These are phyloP conservation scores for Ceratosolen fusciceps DNA, from an alignment of 1,140 invertebrate species.

Conservation along the genomic window DNA sequence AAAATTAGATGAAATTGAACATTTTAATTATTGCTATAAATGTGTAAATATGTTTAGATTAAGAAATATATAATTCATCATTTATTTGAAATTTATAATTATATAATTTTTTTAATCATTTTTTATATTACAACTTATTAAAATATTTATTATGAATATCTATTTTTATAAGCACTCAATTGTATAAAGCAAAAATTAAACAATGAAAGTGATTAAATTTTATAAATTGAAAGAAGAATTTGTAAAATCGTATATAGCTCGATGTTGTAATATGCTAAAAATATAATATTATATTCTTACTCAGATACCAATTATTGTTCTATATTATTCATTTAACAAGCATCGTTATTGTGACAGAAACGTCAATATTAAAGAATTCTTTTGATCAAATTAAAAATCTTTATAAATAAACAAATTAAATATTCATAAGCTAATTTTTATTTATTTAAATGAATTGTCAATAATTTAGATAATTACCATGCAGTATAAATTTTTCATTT, in stretches of 20 bases:
- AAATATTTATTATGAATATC: not conserved
- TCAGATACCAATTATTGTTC: not conserved
- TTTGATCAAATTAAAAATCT: not conserved
- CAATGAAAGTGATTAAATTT: not conserved
- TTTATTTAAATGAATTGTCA: too few species aligned
- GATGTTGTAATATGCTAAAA: not conserved
- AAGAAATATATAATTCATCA: not conserved
- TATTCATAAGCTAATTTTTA: too few species aligned
- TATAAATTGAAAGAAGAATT: not conserved
- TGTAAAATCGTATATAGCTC: not conserved
- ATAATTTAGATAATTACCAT: too few species aligned
- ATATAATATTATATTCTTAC: not conserved
- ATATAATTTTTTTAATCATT: not conserved
- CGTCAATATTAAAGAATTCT: not conserved
- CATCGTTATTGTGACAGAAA: not conserved
- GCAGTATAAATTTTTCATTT: too few species aligned
- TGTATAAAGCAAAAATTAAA: not conserved
- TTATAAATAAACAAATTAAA: not conserved
- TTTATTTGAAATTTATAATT: too few species aligned
- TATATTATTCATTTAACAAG: not conserved
- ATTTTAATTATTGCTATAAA: not conserved
- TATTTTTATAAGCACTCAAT: too few species aligned
- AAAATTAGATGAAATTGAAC: not conserved
- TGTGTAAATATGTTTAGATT: not conserved
- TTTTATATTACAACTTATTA: not conserved